Evolutionary conservation across 2,113 vertebrate species (phyloP).

Genomic region (Rhinolophus ferrumequinum): DNA sequence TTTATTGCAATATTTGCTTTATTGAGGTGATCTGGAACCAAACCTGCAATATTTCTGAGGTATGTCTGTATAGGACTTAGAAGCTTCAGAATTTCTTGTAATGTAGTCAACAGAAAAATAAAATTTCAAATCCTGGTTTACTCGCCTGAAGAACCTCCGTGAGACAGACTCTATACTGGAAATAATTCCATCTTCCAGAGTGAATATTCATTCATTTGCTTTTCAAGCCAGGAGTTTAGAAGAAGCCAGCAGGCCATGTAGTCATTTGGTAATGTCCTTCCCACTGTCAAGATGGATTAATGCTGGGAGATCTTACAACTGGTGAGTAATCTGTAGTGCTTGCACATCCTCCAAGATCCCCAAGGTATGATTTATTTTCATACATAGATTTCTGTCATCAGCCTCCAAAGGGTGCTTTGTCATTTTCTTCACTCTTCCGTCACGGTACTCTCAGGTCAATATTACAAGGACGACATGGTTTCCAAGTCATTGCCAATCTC

Average conservation of each 20-base stretch:
- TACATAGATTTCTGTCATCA: slow-evolving; percentile 66
- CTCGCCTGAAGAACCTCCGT: slow-evolving; percentile 67
- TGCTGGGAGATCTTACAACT: slow-evolving; percentile 77
- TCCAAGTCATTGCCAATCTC: slow-evolving; percentile 8
- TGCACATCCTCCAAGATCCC: slow-evolving; percentile 68
- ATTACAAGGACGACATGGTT: slow-evolving; percentile 23
- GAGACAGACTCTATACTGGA: slow-evolving; percentile 61
- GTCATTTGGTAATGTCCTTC: slow-evolving; percentile 73
- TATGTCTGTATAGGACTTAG: not conserved
- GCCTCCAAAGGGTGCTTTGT: slow-evolving; percentile 69
- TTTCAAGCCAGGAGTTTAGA: slow-evolving; percentile 74
- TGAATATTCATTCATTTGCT: slow-evolving; percentile 63
- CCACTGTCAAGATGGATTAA: slow-evolving; percentile 77
- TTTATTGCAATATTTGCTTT: not conserved
- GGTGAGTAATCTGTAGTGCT: slow-evolving; percentile 74
- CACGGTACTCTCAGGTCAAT: not conserved
- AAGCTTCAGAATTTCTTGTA: slow-evolving; percentile 61
- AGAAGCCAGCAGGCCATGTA: slow-evolving; percentile 71
- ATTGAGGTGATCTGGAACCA: not conserved
- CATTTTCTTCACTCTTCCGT: slow-evolving; percentile 50
- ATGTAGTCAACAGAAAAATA: slow-evolving; percentile 36
- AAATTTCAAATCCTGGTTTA: slow-evolving; percentile 64
- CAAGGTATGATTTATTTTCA: slow-evolving; percentile 77
- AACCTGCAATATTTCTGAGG: not conserved
- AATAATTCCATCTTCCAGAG: slow-evolving; percentile 62